These are phyloP conservation scores for Toxotes lorentzi DNA, from an alignment of 2,797 vertebrate genomes.

Conservation along the genomic window DNA sequence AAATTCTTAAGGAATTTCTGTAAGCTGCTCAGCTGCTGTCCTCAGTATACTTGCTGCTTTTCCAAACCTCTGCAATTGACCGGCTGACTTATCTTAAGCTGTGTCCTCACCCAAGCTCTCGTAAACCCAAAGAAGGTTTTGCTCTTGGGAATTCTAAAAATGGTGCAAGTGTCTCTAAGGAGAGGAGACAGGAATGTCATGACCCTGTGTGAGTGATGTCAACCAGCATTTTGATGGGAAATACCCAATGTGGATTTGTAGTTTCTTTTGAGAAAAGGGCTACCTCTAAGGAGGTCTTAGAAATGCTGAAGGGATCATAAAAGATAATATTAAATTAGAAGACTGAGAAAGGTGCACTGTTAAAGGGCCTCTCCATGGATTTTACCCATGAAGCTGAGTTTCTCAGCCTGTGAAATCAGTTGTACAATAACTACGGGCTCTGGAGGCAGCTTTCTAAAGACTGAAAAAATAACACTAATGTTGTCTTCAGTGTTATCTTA, in stretches of 20 bases:
- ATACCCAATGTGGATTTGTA: slow-evolving; percentile 52
- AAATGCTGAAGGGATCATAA: slow-evolving; percentile 2
- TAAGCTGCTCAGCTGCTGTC: slow-evolving; percentile 63
- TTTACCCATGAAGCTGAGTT: not conserved
- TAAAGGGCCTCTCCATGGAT: not conserved
- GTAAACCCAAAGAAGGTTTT: slow-evolving; percentile 65
- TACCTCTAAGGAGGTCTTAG: slow-evolving; percentile 42
- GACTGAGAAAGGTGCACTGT: not conserved
- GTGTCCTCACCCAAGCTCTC: slow-evolving; percentile 55
- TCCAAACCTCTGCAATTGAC: slow-evolving; percentile 57
- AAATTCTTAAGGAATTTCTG: slow-evolving; percentile 44
- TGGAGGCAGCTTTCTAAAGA: not conserved
- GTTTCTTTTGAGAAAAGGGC: slow-evolving; percentile 55
- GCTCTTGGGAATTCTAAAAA: slow-evolving; percentile 77
- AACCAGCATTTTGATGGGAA: slow-evolving; percentile 72
- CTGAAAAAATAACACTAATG: not conserved
- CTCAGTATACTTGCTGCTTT: slow-evolving; percentile 48
- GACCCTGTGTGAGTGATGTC: slow-evolving; percentile 79
- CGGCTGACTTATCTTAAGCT: slow-evolving; percentile 68
- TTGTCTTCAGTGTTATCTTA: not conserved
- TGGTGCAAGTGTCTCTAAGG: slow-evolving; percentile 72
- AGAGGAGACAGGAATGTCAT: slow-evolving; percentile 77
- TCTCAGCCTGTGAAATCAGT: not conserved
- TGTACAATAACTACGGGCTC: not conserved
- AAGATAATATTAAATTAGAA: not conserved